These are phyloP conservation scores for Heliconius aoede DNA, from an alignment of 2,888 invertebrate genomes.

Conservation along the genomic window DNA sequence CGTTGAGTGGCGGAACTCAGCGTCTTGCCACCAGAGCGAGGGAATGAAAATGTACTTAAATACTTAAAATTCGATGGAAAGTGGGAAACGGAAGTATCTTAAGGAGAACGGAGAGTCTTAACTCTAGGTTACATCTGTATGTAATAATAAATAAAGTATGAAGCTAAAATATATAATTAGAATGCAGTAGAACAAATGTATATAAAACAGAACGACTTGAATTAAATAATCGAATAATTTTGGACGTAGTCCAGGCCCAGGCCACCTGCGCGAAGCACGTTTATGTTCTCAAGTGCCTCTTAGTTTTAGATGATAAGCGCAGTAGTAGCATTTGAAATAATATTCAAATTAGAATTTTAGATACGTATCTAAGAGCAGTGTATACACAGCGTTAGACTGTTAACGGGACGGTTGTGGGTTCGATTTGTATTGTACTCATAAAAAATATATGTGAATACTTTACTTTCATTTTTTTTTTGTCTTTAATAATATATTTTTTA, in stretches of 20 bases:
- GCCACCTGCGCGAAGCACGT: slow-evolving; percentile 33
- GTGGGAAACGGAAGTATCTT: no score
- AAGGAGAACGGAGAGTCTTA: no score
- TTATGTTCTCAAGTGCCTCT: slow-evolving; percentile 39
- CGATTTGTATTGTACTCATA: background rate
- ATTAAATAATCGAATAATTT: slow-evolving; percentile 39
- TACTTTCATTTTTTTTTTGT: no score
- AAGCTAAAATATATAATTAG: background rate
- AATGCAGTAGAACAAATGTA: background rate
- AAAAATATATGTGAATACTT: no score
- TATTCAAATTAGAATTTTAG: slow-evolving; percentile 18
- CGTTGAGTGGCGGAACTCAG: no score
- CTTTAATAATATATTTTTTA: no score
- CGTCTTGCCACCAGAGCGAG: no score
- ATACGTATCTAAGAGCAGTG: background rate
- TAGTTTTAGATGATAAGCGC: slow-evolving; percentile 24
- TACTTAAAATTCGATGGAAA: no score
- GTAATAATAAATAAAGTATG: no score
- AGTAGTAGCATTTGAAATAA: slow-evolving; percentile 9
- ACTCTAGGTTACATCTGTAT: no score
- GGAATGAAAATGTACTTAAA: no score
- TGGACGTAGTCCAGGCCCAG: slow-evolving; percentile 40
- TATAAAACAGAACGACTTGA: background rate
- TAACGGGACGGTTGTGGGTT: background rate
- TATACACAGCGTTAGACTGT: background rate